These are phyloP conservation scores for Polydrusus cervinus DNA, from an alignment of 2,888 invertebrate species.

Conservation along the genomic window DNA sequence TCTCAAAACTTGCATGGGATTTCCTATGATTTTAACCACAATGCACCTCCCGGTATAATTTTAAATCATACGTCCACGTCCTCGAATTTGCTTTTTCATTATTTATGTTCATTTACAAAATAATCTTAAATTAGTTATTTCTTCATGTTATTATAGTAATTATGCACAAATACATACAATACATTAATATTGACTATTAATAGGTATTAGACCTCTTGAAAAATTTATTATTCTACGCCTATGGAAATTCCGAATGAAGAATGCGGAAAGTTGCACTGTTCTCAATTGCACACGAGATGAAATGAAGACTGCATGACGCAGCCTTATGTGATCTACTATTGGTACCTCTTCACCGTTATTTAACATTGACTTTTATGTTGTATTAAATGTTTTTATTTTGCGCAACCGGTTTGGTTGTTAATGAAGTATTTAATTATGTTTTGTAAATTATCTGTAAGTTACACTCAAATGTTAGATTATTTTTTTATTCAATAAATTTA, in stretches of 20 bases:
- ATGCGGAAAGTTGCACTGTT: constrained; percentile 47
- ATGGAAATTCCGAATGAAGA: constrained; percentile 40
- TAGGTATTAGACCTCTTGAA: background rate
- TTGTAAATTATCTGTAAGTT: background rate
- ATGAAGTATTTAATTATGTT: constrained; percentile 22
- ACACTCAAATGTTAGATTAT: too few relatives aligned
- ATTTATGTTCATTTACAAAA: too few relatives aligned
- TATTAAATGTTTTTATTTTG: constrained; percentile 29
- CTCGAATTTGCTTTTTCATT: too few relatives aligned
- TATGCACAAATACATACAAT: too few relatives aligned
- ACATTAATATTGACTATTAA: too few relatives aligned
- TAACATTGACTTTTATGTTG: constrained; percentile 48
- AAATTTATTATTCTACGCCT: constrained; percentile 19
- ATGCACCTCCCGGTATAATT: too few relatives aligned
- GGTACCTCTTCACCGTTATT: constrained; percentile 48
- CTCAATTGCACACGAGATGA: constrained; percentile 36
- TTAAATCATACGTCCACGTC: too few relatives aligned
- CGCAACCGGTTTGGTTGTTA: constrained; percentile 14
- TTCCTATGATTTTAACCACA: too few relatives aligned
- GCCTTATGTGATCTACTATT: constrained; percentile 51
- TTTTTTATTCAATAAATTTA: background rate
- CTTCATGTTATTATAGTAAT: too few relatives aligned
- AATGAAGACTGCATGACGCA: constrained; percentile 48
- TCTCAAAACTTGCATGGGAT: too few relatives aligned
- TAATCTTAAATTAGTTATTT: too few relatives aligned